Conservation (phyloP, 2,113 vertebrate genomes). For the Pelodiscus sinensis region DNA sequence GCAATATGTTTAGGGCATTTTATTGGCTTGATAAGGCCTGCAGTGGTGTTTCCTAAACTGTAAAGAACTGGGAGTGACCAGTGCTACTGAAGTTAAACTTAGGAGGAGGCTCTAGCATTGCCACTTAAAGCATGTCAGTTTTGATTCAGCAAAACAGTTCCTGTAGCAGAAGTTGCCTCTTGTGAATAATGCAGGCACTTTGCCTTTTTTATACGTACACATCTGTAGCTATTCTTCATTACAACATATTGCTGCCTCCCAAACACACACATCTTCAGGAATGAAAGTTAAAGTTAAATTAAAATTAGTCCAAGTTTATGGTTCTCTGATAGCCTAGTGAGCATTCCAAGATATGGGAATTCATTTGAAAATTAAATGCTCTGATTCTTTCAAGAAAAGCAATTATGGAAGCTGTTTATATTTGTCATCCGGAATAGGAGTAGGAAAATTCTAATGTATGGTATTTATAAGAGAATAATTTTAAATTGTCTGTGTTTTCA, state of each 20-base stretch:
- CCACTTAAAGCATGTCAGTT: slow-evolving; percentile 42
- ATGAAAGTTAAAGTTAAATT: slow-evolving; percentile 59
- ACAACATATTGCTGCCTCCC: slow-evolving; percentile 68
- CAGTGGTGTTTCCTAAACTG: slow-evolving; percentile 45
- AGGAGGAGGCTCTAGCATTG: slow-evolving; percentile 51
- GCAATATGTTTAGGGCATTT: slow-evolving; percentile 46
- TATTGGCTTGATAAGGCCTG: slow-evolving; percentile 47
- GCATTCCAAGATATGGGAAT: slow-evolving; percentile 15
- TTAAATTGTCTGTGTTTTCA: neutral
- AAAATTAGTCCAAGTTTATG: slow-evolving; percentile 28
- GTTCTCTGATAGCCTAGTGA: slow-evolving; percentile 45
- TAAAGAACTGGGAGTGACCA: slow-evolving; percentile 40
- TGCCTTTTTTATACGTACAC: slow-evolving; percentile 60
- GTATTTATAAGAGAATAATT: neutral
- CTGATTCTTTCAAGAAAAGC: neutral
- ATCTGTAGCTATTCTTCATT: slow-evolving; percentile 65
- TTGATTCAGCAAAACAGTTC: slow-evolving; percentile 71
- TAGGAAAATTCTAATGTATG: fast-evolving
- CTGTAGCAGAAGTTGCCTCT: slow-evolving; percentile 67
- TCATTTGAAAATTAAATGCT: slow-evolving; percentile 9
- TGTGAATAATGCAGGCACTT: slow-evolving; percentile 68
- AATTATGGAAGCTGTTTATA: neutral
- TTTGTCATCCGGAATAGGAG: neutral
- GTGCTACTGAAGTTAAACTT: slow-evolving; percentile 54
- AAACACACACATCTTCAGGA: slow-evolving; percentile 62